Evolutionary conservation across 2,888 invertebrate species (phyloP), one percentile per base, ranked within the genome.

Genomic region (Drosophila koepferae): DNA sequence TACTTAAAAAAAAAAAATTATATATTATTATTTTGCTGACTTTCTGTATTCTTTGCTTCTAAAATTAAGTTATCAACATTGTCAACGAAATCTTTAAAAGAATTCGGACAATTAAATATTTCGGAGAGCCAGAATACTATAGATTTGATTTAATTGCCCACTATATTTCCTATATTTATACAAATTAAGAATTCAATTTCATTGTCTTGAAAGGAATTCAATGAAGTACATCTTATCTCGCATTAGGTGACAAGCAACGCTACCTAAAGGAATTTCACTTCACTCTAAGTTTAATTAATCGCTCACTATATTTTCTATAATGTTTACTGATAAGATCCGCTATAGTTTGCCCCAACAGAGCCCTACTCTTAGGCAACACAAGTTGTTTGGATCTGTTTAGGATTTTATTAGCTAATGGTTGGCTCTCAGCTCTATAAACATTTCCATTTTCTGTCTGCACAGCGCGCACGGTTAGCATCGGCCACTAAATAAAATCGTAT

Each of bases 401-500:
- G 51, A 49, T 71, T 71, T 54, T 54, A 54, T 10, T 44, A 14
- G 36, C 40, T 28, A n/a, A 36, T 70, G 34, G 46, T 3, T 59
- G 31, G n/a, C 53, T 38, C 43, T 41, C 7, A 9, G 12, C 20
- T 46, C 36, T 18, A 41, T 34, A 72, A 60, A 60, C 59, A 23
- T 56, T 55, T 49, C 38, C 40, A 56, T 9, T 67, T 72, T 10
- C 46, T 28, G 34, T 70, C 40, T 43, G 16, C 40, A 31, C 23
- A 53, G 55, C 63, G 63, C 46, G 62, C 53, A 34, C 64, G 31
- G 28, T 41, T 53, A 23, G 18, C 49, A 66, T 59, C 34, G 34
- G 40, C 56, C 58, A 56, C 60, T 56, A 55, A 55, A 36, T 28
- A 63, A 48, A 18, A 7, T 16, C 62, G 48, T 59, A 38, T 48